phyloP scores from a whole-genome alignment of 2,888 invertebrate genomes.

The Lepetodrilus schrolli region DNA sequence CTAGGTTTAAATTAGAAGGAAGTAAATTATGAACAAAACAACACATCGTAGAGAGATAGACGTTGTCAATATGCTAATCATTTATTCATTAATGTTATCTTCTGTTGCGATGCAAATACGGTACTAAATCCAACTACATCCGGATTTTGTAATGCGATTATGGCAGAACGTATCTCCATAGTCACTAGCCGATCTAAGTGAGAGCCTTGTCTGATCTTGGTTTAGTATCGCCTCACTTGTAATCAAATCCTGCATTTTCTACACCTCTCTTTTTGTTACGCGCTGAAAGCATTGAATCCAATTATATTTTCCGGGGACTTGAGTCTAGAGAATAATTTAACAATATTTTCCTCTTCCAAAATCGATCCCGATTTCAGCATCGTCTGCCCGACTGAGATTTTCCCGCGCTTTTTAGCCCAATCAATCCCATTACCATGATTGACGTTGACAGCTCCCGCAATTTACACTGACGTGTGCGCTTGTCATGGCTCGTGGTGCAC shows the following conservation, averaged over 20 bases:
- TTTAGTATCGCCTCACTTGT: background rate
- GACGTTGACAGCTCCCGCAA: slow-evolving; percentile 17
- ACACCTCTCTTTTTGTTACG: slow-evolving; percentile 15
- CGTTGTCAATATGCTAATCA: background rate
- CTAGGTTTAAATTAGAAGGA: background rate
- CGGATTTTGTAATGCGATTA: slow-evolving; percentile 1
- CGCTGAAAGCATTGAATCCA: slow-evolving; percentile 4
- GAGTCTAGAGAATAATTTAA: slow-evolving; percentile 13
- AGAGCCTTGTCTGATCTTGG: background rate
- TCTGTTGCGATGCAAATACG: background rate
- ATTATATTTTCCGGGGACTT: slow-evolving; percentile 22
- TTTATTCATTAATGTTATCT: background rate
- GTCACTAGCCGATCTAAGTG: background rate
- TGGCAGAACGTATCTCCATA: background rate
- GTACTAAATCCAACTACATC: background rate
- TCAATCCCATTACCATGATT: slow-evolving; percentile 19
- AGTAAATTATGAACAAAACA: no score
- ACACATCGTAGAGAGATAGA: no score
- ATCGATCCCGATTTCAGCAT: slow-evolving; percentile 16
- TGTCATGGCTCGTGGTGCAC: slow-evolving; percentile 14
- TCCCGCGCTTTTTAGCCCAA: slow-evolving; percentile 24
- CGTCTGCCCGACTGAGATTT: slow-evolving; percentile 8
- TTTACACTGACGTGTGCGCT: slow-evolving; percentile 10
- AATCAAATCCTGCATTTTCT: background rate
- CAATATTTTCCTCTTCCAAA: slow-evolving; percentile 22